Conservation (phyloP, 2,113 vertebrate genomes). For the Aldabrachelys gigantea region DNA sequence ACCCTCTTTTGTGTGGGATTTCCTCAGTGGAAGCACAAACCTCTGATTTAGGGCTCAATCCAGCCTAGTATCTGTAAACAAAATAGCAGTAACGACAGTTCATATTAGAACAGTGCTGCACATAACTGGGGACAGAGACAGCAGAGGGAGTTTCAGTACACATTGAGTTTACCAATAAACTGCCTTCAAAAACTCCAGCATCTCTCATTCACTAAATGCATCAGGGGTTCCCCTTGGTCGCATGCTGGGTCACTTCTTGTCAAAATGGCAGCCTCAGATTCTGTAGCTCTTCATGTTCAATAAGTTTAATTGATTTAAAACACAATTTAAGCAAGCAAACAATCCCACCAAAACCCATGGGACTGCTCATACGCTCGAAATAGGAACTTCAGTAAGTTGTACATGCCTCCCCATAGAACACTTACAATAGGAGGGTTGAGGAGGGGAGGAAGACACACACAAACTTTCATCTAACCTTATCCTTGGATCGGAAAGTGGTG, state of each 20-base stretch:
- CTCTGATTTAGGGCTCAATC: background rate
- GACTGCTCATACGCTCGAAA: background rate
- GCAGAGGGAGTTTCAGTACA: background rate
- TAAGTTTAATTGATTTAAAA: background rate
- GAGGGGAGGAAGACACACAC: background rate
- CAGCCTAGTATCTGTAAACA: background rate
- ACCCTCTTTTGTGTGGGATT: background rate
- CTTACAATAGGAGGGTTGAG: background rate
- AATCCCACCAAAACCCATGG: background rate
- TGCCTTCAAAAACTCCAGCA: background rate
- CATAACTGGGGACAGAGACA: background rate
- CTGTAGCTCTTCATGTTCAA: background rate
- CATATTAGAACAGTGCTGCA: background rate
- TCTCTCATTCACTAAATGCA: background rate
- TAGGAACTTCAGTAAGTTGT: background rate
- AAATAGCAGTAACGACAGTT: background rate
- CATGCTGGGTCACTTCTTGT: background rate
- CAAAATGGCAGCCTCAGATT: background rate
- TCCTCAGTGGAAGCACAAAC: background rate
- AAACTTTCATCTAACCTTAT: slow-evolving; percentile 64
- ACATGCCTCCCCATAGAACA: background rate
- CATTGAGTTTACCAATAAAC: background rate
- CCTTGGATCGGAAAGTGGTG: slow-evolving; percentile 44
- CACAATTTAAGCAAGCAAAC: background rate
- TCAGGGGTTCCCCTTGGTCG: background rate